phyloP scores from a whole-genome alignment of 64 coral and sea anemone species.

The Stichodactyla mertensii region DNA sequence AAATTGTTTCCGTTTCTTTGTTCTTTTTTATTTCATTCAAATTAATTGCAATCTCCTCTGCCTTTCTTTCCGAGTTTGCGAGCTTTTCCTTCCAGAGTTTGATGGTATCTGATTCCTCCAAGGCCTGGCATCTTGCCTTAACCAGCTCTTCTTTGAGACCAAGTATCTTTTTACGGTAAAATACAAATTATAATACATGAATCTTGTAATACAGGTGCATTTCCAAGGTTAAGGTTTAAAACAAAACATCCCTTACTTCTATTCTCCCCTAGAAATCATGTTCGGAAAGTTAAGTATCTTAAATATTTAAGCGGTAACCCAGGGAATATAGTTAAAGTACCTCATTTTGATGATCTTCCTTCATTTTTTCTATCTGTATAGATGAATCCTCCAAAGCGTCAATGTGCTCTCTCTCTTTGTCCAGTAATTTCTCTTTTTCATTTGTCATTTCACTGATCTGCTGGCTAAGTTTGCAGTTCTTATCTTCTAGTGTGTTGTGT shows the following conservation, averaged over 20 bases:
- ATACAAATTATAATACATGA: neutral
- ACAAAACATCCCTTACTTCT: no score
- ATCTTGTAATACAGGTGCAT: neutral
- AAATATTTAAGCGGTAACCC: no score
- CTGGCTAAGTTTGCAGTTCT: conserved; percentile 44
- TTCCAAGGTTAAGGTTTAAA: no score
- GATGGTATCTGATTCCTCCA: neutral
- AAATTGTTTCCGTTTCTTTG: neutral
- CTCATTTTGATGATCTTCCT: conserved; percentile 34
- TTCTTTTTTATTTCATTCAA: neutral
- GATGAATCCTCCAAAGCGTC: conserved; percentile 6
- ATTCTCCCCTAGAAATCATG: no score
- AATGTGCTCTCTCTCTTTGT: neutral
- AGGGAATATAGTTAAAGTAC: conserved; percentile 9
- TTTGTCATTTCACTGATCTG: conserved; percentile 23
- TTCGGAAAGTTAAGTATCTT: no score
- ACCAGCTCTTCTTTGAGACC: neutral
- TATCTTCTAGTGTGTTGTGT: conserved; percentile 68
- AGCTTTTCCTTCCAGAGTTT: neutral
- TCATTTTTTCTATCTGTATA: conserved; percentile 25
- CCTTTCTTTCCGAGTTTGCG: neutral
- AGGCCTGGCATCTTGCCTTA: neutral
- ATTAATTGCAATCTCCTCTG: neutral
- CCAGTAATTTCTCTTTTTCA: conserved; percentile 26
- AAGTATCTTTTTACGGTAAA: neutral